phyloP scores from a whole-genome alignment of 2,113 vertebrate genomes.

The Cyanoliseus patagonus region DNA sequence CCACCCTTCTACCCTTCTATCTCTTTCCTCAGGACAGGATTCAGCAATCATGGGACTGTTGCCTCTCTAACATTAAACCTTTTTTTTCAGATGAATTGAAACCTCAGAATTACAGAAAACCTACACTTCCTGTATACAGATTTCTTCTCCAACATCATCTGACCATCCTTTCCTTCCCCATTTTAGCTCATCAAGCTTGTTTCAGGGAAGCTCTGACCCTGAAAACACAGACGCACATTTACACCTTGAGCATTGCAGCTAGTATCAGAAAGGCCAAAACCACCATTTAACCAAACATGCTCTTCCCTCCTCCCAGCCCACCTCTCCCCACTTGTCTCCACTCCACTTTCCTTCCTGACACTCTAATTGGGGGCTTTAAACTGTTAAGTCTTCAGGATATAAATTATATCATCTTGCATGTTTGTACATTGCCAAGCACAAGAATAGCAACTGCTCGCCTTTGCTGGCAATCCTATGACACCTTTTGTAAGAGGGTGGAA shows the following conservation, averaged over 20 bases:
- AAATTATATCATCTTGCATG: constrained; percentile 28
- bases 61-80: neutral
- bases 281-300: neutral
- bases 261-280: neutral
- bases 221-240: neutral
- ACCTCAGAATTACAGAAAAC: neutral
- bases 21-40: neutral
- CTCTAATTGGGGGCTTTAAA: constrained; percentile 27
- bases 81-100: neutral
- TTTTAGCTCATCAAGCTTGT: neutral
- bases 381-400: constrained; percentile 7
- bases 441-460: neutral
- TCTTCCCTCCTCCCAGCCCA: neutral
- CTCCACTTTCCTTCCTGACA: neutral
- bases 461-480: constrained; percentile 8
- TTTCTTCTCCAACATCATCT: neutral
- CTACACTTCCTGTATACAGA: neutral
- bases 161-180: neutral
- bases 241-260: neutral
- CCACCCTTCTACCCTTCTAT: neutral
- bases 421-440: constrained; percentile 26
- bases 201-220: neutral
- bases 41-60: neutral
- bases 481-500: constrained; percentile 27
- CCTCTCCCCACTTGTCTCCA: neutral